phyloP scores from a whole-genome alignment of 2,797 vertebrate genomes.

The Syngnathus rostellatus region DNA sequence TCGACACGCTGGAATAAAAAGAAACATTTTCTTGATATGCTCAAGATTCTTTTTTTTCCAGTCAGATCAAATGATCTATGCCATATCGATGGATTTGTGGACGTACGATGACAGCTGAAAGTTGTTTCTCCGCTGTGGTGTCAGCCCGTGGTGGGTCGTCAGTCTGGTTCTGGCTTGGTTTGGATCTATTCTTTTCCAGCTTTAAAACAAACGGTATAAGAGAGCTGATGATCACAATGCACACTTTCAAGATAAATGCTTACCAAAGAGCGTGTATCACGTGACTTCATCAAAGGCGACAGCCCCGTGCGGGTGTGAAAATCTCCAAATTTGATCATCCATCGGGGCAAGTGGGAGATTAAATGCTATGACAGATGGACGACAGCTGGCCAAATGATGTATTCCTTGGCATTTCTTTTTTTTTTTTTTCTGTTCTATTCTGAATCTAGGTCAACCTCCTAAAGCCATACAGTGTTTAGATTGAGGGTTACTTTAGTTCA shows the following conservation, averaged over 20 bases:
- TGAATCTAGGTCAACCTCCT: conserved; percentile 31
- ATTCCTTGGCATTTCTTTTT: conserved; percentile 18
- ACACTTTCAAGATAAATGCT: conserved; percentile 15
- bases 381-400: conserved; percentile 14
- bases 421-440: conserved; percentile 13
- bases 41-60: background rate
- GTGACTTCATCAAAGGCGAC: conserved; percentile 50
- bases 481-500: background rate
- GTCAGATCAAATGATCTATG: background rate
- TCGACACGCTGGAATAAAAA: background rate
- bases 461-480: background rate
- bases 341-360: conserved; percentile 51
- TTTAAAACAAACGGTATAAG: conserved; percentile 31
- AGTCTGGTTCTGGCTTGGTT: conserved; percentile 64
- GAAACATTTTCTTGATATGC: conserved; percentile 3
- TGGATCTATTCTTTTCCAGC: conserved; percentile 46
- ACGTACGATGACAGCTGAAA: conserved; percentile 45
- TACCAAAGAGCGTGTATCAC: conserved; percentile 43
- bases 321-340: conserved; percentile 78
- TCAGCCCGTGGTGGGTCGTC: conserved; percentile 73
- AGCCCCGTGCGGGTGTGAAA: conserved; percentile 73
- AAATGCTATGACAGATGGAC: conserved; percentile 44
- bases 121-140: conserved; percentile 69
- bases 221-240: conserved; percentile 10
- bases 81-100: conserved; percentile 4